phyloP scores from a whole-genome alignment of 2,113 vertebrate species.

The Cinclus cinclus region DNA sequence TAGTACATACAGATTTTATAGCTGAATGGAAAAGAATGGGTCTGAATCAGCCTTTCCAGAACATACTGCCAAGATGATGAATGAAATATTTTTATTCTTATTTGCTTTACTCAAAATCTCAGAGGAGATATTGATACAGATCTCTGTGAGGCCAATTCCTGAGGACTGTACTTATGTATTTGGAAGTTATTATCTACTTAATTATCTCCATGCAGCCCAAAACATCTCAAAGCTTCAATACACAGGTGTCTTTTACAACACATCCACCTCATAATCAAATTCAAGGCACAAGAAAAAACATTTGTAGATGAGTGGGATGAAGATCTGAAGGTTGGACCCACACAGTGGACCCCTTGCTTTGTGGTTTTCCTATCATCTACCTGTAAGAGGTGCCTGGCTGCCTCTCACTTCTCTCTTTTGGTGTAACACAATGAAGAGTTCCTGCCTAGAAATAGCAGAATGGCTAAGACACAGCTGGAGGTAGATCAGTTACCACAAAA shows the following conservation, averaged over 20 bases:
- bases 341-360: neutral
- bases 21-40: constrained; percentile 5
- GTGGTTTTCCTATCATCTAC: neutral
- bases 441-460: neutral
- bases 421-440: neutral
- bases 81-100: constrained; percentile 21
- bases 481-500: neutral
- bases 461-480: neutral
- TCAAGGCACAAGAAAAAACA: neutral
- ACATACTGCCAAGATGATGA: constrained; percentile 3
- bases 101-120: constrained; percentile 7
- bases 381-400: neutral
- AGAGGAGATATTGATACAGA: neutral
- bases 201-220: neutral
- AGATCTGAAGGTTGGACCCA: neutral
- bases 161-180: neutral
- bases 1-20: neutral
- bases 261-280: neutral
- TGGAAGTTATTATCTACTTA: neutral
- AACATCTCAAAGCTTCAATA: neutral
- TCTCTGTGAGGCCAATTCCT: neutral
- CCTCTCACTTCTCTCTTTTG: neutral
- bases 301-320: neutral
- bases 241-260: neutral
- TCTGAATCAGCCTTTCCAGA: constrained; percentile 8